Percentiles rank a stretch among this genome's conserved stretches.
Conservation (phyloP, 2,888 invertebrate genomes). For the Lasioglossum villosulum region DNA sequence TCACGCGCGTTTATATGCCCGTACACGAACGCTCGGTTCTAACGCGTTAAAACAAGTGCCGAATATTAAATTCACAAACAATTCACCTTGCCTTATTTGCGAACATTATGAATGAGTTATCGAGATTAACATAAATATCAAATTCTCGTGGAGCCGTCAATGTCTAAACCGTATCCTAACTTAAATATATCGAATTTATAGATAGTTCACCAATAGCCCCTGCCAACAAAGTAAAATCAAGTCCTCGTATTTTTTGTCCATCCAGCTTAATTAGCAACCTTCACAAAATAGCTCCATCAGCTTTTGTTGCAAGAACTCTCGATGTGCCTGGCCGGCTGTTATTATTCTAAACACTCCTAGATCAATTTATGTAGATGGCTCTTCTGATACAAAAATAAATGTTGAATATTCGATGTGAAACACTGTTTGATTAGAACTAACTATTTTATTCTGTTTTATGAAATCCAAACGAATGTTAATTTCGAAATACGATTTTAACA, state of each 20-base stretch:
- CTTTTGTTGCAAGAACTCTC: neutral
- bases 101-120: neutral
- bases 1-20: neutral
- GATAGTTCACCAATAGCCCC: neutral
- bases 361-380: too few species aligned
- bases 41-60: neutral
- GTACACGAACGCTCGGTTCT: neutral
- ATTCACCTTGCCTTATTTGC: neutral
- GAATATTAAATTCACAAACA: neutral
- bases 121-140: neutral
- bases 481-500: neutral
- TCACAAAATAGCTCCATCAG: neutral
- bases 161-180: neutral
- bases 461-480: too few species aligned
- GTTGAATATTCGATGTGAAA: neutral
- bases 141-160: neutral
- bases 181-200: neutral
- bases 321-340: too few species aligned
- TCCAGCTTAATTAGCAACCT: conserved; percentile 4
- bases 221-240: too few species aligned
- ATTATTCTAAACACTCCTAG: neutral
- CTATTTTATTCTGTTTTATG: neutral
- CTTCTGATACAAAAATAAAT: neutral
- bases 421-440: neutral
- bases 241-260: neutral